Evolutionary conservation across 1,140 invertebrate species (phyloP).

Genomic region (Bombus vancouverensis): DNA sequence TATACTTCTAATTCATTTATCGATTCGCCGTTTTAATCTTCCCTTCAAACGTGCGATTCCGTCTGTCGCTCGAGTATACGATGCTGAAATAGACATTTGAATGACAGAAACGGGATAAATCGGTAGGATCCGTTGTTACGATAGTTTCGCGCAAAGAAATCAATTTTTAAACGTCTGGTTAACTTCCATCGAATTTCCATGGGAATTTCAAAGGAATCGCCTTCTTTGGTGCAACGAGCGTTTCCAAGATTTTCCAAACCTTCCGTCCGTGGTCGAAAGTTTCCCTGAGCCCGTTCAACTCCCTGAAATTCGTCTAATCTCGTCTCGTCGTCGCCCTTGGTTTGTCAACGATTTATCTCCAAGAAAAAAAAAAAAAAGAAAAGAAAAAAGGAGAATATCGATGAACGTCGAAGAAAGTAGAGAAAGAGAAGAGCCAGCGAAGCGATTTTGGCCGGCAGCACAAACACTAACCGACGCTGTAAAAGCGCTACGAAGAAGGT

Average conservation of each 20-base stretch:
- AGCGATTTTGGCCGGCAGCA: conserved; percentile 25
- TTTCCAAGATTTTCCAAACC: too few species aligned
- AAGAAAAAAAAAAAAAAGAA: background rate
- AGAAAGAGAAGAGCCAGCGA: conserved; percentile 2
- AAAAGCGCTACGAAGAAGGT: conserved; percentile 13
- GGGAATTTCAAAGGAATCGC: background rate
- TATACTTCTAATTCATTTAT: too few species aligned
- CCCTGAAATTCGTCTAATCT: conserved; percentile 6
- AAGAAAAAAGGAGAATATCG: too few species aligned
- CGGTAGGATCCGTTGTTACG: too few species aligned
- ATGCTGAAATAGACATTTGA: background rate
- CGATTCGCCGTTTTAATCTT: background rate
- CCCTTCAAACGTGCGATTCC: too few species aligned
- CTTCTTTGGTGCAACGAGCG: background rate
- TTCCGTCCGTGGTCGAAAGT: background rate
- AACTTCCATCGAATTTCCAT: background rate
- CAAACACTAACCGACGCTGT: background rate
- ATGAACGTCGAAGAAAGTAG: too few species aligned
- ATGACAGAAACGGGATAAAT: too few species aligned
- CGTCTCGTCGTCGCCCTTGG: conserved; percentile 40
- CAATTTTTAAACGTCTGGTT: too few species aligned
- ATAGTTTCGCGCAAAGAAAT: too few species aligned
- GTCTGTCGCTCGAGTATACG: too few species aligned
- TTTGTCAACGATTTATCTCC: background rate
- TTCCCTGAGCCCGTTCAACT: too few species aligned